Conservation (phyloP, 2,888 invertebrate genomes). For the Oegoconia quadripuncta region DNA sequence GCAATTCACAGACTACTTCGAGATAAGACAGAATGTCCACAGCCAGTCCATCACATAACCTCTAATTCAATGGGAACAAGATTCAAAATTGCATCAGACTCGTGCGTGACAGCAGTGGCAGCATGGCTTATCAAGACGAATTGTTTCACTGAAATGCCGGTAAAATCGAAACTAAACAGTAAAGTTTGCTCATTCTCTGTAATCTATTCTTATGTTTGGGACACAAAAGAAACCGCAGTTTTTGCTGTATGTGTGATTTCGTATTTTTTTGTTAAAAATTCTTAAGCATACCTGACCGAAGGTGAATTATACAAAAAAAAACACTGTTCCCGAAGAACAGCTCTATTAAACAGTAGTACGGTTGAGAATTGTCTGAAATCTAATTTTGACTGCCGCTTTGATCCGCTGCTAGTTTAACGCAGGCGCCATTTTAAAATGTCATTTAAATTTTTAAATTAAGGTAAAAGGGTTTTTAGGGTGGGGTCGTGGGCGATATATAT, state of each 20-base stretch:
- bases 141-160: slow-evolving; percentile 50
- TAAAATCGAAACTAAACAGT: slow-evolving; percentile 61
- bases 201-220: slow-evolving; percentile 52
- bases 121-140: slow-evolving; percentile 18
- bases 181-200: slow-evolving; percentile 60
- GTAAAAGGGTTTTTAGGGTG: slow-evolving; percentile 27
- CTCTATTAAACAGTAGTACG: slow-evolving; percentile 24
- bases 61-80: slow-evolving; percentile 12
- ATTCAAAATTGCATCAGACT: slow-evolving; percentile 20
- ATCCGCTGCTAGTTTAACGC: slow-evolving; percentile 26
- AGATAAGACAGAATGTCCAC: slow-evolving; percentile 33
- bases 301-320: slow-evolving; percentile 27
- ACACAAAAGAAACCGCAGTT: slow-evolving; percentile 66
- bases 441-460: slow-evolving; percentile 23
- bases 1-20: slow-evolving; percentile 40
- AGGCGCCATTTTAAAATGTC: slow-evolving; percentile 37
- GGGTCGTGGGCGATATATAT: background rate
- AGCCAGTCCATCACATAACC: background rate
- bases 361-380: slow-evolving; percentile 34
- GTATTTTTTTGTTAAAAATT: slow-evolving; percentile 50
- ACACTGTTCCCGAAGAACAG: slow-evolving; percentile 8
- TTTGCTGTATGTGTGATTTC: slow-evolving; percentile 41
- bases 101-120: slow-evolving; percentile 9
- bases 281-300: slow-evolving; percentile 55
- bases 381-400: slow-evolving; percentile 22